phyloP scores from a whole-genome alignment of 2,113 vertebrate species.

The Atherinomorus stipes region DNA sequence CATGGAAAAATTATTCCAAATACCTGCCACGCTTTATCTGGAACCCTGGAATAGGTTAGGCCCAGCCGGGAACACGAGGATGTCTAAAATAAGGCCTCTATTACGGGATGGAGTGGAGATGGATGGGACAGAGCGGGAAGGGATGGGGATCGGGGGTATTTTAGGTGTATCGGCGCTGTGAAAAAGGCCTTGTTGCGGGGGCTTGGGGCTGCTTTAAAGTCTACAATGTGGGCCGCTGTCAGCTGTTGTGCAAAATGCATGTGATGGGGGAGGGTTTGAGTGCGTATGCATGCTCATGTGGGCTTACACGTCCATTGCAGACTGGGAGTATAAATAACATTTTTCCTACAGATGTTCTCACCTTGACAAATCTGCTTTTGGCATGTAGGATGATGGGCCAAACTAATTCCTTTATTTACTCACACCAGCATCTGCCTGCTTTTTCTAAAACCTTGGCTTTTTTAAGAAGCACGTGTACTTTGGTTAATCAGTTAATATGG shows the following conservation, averaged over 20 bases:
- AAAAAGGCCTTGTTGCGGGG: slow-evolving; percentile 79
- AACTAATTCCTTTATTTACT: slow-evolving; percentile 58
- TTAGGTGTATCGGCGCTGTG: slow-evolving; percentile 74
- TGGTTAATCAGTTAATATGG: background rate
- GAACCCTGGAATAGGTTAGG: slow-evolving; percentile 82
- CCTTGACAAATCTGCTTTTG: slow-evolving; percentile 75
- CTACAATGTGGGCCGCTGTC: slow-evolving; percentile 71
- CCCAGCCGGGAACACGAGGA: slow-evolving; percentile 80
- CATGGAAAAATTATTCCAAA: slow-evolving; percentile 86
- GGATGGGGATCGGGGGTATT: slow-evolving; percentile 75
- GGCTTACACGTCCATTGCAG: slow-evolving; percentile 63
- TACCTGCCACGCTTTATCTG: slow-evolving; percentile 84
- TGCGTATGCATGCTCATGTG: slow-evolving; percentile 49
- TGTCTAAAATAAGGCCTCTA: slow-evolving; percentile 83
- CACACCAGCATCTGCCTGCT: slow-evolving; percentile 17
- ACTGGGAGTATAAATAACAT: slow-evolving; percentile 76
- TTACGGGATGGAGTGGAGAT: slow-evolving; percentile 80
- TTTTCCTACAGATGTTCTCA: slow-evolving; percentile 81
- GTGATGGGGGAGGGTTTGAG: slow-evolving; percentile 64
- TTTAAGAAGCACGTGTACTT: background rate
- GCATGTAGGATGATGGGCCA: slow-evolving; percentile 46
- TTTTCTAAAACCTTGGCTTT: slow-evolving; percentile 21
- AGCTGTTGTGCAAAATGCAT: slow-evolving; percentile 75
- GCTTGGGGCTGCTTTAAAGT: slow-evolving; percentile 75
- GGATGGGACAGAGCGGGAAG: slow-evolving; percentile 77